Evolutionary conservation across 2,113 vertebrate species (phyloP).

Genomic region (Ceyx margarethae): DNA sequence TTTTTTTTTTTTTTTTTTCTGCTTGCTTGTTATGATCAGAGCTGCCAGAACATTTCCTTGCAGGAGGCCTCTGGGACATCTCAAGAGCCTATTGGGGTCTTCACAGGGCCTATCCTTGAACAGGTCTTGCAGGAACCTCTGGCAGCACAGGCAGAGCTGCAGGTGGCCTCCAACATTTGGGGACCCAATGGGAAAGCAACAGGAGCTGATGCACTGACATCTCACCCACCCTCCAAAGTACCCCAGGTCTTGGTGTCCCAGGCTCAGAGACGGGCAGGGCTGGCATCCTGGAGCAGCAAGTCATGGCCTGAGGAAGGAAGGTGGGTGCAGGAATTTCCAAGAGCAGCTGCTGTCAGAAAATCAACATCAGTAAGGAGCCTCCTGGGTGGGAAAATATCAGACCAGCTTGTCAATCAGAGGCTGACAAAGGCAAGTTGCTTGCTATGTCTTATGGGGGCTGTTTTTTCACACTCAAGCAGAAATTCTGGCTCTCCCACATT

Average conservation of each 20-base stretch:
- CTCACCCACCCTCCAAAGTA: background rate
- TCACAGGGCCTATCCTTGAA: fast-evolving
- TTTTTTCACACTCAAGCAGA: background rate
- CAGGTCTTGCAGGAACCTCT: background rate
- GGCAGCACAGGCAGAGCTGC: background rate
- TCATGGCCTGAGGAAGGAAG: background rate
- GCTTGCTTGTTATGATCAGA: background rate
- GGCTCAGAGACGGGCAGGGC: background rate
- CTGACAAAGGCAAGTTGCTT: background rate
- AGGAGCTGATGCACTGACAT: background rate
- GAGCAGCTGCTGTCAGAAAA: background rate
- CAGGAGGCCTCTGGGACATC: background rate
- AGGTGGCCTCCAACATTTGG: background rate
- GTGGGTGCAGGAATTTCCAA: background rate
- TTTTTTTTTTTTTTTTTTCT: background rate
- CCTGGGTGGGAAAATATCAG: background rate
- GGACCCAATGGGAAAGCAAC: fast-evolving
- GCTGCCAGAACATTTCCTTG: background rate
- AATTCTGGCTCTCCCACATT: background rate
- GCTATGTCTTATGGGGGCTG: fast-evolving
- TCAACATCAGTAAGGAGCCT: background rate
- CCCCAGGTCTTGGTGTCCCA: background rate
- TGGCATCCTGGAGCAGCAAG: background rate
- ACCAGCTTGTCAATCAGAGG: background rate
- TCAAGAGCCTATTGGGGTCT: background rate